phyloP scores from a whole-genome alignment of 2,888 invertebrate species.

The Blera fallax region DNA sequence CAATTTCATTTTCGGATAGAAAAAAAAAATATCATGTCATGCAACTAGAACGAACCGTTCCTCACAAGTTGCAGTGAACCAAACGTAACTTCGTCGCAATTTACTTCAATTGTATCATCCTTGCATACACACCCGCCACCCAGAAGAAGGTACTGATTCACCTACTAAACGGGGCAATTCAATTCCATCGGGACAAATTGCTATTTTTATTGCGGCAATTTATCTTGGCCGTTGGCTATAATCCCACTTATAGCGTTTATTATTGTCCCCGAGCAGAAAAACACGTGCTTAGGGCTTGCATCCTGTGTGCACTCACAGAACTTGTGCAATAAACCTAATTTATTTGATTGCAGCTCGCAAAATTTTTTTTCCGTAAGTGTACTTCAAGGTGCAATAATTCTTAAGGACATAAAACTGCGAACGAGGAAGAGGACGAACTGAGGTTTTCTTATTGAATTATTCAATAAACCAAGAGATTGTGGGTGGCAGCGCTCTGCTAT shows the following conservation, averaged over 20 bases:
- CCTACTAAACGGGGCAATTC: slow-evolving; percentile 50
- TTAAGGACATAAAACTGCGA: background rate
- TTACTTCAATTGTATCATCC: background rate
- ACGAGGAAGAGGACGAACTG: slow-evolving; percentile 23
- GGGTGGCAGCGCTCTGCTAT: background rate
- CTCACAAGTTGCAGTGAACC: background rate
- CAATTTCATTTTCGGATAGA: too few species aligned
- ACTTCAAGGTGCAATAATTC: slow-evolving; percentile 60
- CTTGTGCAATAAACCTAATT: slow-evolving; percentile 68
- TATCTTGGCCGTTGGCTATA: slow-evolving; percentile 54
- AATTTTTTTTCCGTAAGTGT: slow-evolving; percentile 46
- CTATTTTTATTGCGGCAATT: slow-evolving; percentile 67
- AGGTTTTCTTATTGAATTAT: slow-evolving; percentile 51
- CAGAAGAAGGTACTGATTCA: slow-evolving; percentile 28
- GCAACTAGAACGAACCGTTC: background rate
- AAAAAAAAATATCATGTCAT: too few species aligned
- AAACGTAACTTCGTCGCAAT: background rate
- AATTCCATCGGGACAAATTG: slow-evolving; percentile 69
- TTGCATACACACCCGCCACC: background rate
- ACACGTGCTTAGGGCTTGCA: slow-evolving; percentile 36
- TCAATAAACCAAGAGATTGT: slow-evolving; percentile 46
- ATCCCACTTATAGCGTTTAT: slow-evolving; percentile 69
- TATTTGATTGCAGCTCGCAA: slow-evolving; percentile 69
- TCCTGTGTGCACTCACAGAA: slow-evolving; percentile 32
- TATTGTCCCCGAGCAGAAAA: slow-evolving; percentile 60